These are phyloP conservation scores for Pachypeltis micranthus DNA, from an alignment of 1,140 invertebrate species.

Conservation along the genomic window DNA sequence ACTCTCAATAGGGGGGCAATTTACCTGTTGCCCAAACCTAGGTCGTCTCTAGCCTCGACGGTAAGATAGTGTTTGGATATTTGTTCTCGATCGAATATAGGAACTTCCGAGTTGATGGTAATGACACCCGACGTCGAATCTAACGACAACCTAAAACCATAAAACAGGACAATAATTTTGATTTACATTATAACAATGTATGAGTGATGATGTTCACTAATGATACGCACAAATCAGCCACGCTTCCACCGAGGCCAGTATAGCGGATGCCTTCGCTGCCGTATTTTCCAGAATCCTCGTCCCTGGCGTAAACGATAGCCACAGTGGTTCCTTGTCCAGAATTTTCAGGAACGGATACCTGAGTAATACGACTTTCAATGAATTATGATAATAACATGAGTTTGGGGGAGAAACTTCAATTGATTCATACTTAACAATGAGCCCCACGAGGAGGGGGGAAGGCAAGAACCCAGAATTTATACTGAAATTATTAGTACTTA, in stretches of 20 bases:
- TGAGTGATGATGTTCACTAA: background rate
- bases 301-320: slow-evolving; percentile 66
- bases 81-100: slow-evolving; percentile 76
- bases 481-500: no score
- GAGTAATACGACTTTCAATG: background rate
- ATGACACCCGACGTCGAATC: slow-evolving; percentile 72
- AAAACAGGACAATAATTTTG: slow-evolving; percentile 4
- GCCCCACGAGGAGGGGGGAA: no score
- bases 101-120: slow-evolving; percentile 60
- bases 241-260: slow-evolving; percentile 63
- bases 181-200: background rate
- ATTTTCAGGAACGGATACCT: slow-evolving; percentile 67
- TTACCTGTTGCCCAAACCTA: slow-evolving; percentile 66
- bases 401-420: background rate
- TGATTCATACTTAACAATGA: background rate
- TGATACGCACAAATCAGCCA: slow-evolving; percentile 66
- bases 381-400: slow-evolving; percentile 6
- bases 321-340: slow-evolving; percentile 68
- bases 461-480: no score
- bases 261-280: slow-evolving; percentile 80
- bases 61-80: slow-evolving; percentile 78
- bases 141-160: slow-evolving; percentile 54
- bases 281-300: slow-evolving; percentile 72
- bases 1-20: background rate
- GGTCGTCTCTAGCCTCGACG: slow-evolving; percentile 79